Evolutionary conservation across 2,797 vertebrate species (phyloP).

Genomic region (Selene dorsalis): DNA sequence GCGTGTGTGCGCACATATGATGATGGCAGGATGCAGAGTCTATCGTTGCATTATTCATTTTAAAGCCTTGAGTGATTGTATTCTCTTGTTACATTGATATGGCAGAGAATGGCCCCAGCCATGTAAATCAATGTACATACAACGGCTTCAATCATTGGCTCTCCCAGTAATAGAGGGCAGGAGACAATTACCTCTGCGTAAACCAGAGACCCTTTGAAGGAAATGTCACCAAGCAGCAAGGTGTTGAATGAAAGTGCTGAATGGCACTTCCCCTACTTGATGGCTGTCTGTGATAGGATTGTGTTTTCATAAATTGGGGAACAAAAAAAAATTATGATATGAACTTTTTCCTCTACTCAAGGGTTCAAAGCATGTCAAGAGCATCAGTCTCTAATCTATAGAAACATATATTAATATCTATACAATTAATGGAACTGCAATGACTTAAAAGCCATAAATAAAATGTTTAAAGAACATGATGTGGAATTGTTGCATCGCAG

Average conservation of each 20-base stretch:
- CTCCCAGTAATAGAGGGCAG: constrained; percentile 69
- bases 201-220: constrained; percentile 64
- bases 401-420: neutral
- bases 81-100: constrained; percentile 70
- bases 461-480: neutral
- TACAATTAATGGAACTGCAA: neutral
- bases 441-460: neutral
- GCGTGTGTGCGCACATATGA: constrained; percentile 28
- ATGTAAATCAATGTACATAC: constrained; percentile 74
- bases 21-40: constrained; percentile 65
- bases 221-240: constrained; percentile 68
- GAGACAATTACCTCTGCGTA: constrained; percentile 72
- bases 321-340: constrained; percentile 2
- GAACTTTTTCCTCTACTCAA: neutral
- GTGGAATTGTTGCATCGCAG: neutral
- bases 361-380: neutral
- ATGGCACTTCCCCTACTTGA: constrained; percentile 29
- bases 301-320: constrained; percentile 24
- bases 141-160: constrained; percentile 71
- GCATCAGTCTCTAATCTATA: neutral
- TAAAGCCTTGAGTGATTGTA: constrained; percentile 71
- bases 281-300: constrained; percentile 35
- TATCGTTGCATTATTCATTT: constrained; percentile 79
- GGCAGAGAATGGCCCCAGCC: constrained; percentile 56
- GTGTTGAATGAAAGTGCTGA: constrained; percentile 32